A percentile compares a stretch with the other conserved stretches of the same genome.
phyloP scores from a whole-genome alignment of 2,888 invertebrate genomes.

The Encarsia formosa region DNA sequence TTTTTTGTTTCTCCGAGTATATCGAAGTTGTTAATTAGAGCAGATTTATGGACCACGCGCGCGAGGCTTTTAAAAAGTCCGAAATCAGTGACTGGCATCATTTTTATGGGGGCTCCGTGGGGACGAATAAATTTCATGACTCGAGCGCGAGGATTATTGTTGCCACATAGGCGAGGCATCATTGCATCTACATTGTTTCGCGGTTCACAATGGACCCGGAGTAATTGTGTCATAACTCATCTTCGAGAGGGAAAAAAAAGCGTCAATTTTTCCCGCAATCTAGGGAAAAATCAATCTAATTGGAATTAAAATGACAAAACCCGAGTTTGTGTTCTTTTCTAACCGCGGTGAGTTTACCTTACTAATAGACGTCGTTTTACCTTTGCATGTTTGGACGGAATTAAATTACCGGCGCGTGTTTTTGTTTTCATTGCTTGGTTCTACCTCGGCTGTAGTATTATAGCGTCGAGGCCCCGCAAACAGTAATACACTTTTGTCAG shows the following conservation, averaged over 20 bases:
- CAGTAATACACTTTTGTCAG: constrained; percentile 27
- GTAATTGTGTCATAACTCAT: constrained; percentile 12
- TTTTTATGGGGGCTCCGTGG: constrained; percentile 26
- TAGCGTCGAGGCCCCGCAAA: constrained; percentile 25
- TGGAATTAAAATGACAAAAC: no score
- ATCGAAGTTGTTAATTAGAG: background rate
- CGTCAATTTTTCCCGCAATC: background rate
- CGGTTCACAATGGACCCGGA: constrained; percentile 10
- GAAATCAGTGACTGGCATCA: constrained; percentile 17
- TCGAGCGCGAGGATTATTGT: constrained; percentile 8
- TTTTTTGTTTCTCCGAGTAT: background rate
- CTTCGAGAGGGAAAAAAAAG: no score
- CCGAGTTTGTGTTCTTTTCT: no score
- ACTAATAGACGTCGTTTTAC: background rate
- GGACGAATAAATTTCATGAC: constrained; percentile 29
- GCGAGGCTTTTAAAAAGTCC: background rate
- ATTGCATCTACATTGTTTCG: constrained; percentile 22
- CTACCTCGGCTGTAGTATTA: constrained; percentile 6
- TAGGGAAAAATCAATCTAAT: no score
- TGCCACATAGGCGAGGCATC: constrained; percentile 1
- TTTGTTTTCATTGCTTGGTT: constrained; percentile 15
- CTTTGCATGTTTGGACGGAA: constrained; percentile 16
- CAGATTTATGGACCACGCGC: background rate
- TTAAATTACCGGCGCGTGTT: constrained; percentile 18
- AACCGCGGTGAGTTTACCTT: no score